phyloP scores from a whole-genome alignment of 37 sponge, comb jelly and placozoan species.

The Ianthella basta region DNA sequence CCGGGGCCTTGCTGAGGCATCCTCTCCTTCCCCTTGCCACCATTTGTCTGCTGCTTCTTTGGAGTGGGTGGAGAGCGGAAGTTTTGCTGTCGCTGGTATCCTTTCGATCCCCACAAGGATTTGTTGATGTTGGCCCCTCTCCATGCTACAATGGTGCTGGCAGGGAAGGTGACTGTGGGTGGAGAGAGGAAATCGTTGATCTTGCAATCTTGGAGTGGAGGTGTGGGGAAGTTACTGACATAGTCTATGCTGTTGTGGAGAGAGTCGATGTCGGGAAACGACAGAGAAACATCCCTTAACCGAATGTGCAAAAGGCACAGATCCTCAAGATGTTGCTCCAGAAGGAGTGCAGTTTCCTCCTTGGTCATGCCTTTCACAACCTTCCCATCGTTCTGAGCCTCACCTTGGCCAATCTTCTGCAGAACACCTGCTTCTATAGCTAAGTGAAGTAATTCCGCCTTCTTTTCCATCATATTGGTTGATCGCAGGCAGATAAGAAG shows the following conservation, averaged over 20 bases:
- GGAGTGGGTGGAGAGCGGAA: no score
- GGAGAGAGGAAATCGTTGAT: no score
- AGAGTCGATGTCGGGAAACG: background rate
- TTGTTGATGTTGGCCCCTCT: constrained; percentile 1
- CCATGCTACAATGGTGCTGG: background rate
- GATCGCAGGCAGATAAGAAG: background rate
- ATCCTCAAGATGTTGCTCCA: background rate
- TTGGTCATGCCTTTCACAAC: background rate
- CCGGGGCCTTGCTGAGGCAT: no score
- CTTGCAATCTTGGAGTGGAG: background rate
- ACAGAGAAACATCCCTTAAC: background rate
- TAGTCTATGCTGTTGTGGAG: background rate
- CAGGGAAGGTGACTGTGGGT: no score
- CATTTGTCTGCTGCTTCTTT: no score
- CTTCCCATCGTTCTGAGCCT: background rate
- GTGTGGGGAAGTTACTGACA: background rate
- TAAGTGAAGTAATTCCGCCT: background rate
- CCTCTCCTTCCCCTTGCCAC: no score
- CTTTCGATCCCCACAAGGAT: background rate
- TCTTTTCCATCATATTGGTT: background rate
- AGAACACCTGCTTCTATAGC: constrained; percentile 11
- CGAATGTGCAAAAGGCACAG: background rate
- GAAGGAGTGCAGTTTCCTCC: background rate
- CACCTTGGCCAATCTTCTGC: background rate
- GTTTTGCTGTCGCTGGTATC: background rate